A percentile compares a stretch with the other conserved stretches of the same genome.
phyloP scores from a whole-genome alignment of 2,888 invertebrate genomes.

The Sminthurinus aureus region DNA sequence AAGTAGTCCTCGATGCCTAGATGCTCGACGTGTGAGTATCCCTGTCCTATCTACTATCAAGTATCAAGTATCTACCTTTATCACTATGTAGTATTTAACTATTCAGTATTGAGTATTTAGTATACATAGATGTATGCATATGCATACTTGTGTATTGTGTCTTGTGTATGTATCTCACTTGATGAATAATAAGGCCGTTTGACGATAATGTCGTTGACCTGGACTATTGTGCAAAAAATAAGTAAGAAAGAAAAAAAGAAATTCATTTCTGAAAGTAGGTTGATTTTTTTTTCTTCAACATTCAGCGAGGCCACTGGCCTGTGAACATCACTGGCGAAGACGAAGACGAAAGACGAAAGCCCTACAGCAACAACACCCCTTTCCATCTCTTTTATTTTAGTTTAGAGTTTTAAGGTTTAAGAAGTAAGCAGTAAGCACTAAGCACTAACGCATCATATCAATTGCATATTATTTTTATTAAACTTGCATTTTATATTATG shows the following conservation, averaged over 20 bases:
- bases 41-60: no score
- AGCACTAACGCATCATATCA: neutral
- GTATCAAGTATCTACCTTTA: no score
- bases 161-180: neutral
- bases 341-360: neutral
- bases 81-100: no score
- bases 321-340: neutral
- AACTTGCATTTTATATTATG: neutral
- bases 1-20: no score
- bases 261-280: conserved; percentile 37
- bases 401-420: neutral
- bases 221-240: conserved; percentile 11
- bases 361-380: conserved; percentile 23
- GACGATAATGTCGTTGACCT: conserved; percentile 25
- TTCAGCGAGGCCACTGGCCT: conserved; percentile 43
- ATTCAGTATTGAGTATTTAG: no score
- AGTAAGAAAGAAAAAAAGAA: neutral
- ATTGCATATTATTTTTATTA: conserved; percentile 10
- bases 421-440: neutral
- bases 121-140: no score
- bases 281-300: conserved; percentile 35
- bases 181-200: conserved; percentile 19
- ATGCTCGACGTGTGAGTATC: no score
- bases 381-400: no score
- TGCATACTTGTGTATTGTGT: neutral